Evolutionary conservation across 2,888 invertebrate species (phyloP).

Genomic region (Brachyptera risi): DNA sequence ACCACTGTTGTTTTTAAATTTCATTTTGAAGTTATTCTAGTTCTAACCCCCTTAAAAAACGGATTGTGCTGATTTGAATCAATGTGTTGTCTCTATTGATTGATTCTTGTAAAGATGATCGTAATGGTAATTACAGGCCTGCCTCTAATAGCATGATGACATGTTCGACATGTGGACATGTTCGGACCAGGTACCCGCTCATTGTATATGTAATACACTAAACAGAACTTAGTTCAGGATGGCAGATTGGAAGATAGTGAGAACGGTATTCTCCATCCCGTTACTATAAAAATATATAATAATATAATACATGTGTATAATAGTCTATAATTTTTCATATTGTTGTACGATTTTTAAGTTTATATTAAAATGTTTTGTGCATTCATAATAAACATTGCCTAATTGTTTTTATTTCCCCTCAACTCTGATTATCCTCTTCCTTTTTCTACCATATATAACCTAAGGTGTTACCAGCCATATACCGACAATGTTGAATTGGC

Average conservation of each 20-base stretch:
- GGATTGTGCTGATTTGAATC: background rate
- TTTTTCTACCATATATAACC: no score
- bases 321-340: conserved; percentile 84
- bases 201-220: no score
- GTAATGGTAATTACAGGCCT: no score
- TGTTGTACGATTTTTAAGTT: conserved; percentile 84
- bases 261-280: conserved; percentile 65
- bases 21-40: background rate
- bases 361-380: conserved; percentile 83
- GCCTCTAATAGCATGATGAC: background rate
- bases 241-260: conserved; percentile 48
- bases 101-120: no score
- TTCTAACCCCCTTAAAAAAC: background rate
- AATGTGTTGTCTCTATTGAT: background rate
- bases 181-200: no score
- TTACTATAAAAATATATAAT: conserved; percentile 51
- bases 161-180: no score
- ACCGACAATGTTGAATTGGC: no score
- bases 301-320: conserved; percentile 51
- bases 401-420: no score
- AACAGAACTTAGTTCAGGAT: conserved; percentile 23
- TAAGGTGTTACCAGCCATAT: no score
- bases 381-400: conserved; percentile 49
- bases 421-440: no score
- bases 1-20: conserved; percentile 1